Evolutionary conservation across 2,797 vertebrate genomes (phyloP).

Genomic region (Aldrovandia affinis): DNA sequence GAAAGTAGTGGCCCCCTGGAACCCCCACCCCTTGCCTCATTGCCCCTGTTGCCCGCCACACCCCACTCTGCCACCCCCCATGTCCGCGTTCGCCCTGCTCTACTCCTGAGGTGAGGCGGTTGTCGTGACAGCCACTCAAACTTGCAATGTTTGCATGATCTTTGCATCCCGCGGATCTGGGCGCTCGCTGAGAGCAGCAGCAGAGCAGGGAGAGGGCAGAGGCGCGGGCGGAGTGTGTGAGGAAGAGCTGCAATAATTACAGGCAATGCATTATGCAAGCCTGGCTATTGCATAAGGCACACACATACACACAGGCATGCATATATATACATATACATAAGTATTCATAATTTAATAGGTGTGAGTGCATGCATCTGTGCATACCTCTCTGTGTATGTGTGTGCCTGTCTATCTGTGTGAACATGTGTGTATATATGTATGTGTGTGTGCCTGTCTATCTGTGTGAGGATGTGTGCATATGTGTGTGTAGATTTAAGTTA

Average conservation of each 20-base stretch:
- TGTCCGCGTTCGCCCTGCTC: background rate
- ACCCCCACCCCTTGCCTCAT: background rate
- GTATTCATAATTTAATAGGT: background rate
- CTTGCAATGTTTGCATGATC: background rate
- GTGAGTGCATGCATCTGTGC: slow-evolving; percentile 60
- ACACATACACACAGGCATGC: slow-evolving; percentile 63
- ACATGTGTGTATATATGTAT: slow-evolving; percentile 45
- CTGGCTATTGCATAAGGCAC: slow-evolving; percentile 71
- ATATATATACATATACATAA: slow-evolving; percentile 51
- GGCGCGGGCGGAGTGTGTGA: slow-evolving; percentile 55
- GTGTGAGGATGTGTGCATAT: slow-evolving; percentile 44
- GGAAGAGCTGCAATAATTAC: slow-evolving; percentile 72
- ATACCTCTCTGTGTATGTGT: slow-evolving; percentile 67
- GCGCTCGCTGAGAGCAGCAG: background rate
- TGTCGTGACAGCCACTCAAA: background rate
- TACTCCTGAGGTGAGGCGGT: background rate
- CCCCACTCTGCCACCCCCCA: background rate
- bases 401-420: slow-evolving; percentile 33
- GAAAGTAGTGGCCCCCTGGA: too few relatives aligned
- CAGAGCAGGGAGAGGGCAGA: background rate
- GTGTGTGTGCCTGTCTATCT: slow-evolving; percentile 38
- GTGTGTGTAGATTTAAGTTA: slow-evolving; percentile 35
- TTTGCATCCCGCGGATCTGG: background rate
- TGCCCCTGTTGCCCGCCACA: background rate
- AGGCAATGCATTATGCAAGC: slow-evolving; percentile 75